Conservation (phyloP, 30 jellyfish, hydroid and myxozoan species). For the Sanderia malayensis region DNA sequence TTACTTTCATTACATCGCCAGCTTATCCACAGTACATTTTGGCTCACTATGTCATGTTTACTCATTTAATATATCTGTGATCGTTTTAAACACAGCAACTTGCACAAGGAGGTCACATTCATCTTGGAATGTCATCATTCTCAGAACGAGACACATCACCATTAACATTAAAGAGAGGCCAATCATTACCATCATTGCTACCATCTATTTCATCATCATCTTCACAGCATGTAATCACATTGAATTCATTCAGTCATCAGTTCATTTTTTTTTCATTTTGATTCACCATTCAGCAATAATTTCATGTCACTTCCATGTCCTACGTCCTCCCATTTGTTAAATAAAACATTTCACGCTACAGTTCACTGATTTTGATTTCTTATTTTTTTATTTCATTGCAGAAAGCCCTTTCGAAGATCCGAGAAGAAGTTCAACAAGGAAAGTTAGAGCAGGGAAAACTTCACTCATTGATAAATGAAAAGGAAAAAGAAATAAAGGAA, state of each 20-base stretch:
- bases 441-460: constrained; percentile 31
- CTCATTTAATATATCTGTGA: not conserved
- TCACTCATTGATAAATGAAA: constrained; percentile 42
- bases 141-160: not conserved
- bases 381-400: not conserved
- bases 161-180: not conserved
- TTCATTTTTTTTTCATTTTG: not conserved
- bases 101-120: not conserved
- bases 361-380: no score
- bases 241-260: not conserved
- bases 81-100: not conserved
- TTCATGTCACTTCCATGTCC: no score
- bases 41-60: not conserved
- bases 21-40: no score
- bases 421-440: constrained; percentile 43
- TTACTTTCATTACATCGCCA: no score
- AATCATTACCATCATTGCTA: not conserved
- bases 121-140: not conserved
- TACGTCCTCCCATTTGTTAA: no score
- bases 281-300: not conserved
- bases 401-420: constrained; percentile 26
- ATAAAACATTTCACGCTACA: no score
- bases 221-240: constrained; percentile 11
- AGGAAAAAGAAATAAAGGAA: constrained; percentile 45
- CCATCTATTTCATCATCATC: not conserved